Conservation (phyloP, 2,888 invertebrate genomes). For the Elaeidobius kamerunicus region DNA sequence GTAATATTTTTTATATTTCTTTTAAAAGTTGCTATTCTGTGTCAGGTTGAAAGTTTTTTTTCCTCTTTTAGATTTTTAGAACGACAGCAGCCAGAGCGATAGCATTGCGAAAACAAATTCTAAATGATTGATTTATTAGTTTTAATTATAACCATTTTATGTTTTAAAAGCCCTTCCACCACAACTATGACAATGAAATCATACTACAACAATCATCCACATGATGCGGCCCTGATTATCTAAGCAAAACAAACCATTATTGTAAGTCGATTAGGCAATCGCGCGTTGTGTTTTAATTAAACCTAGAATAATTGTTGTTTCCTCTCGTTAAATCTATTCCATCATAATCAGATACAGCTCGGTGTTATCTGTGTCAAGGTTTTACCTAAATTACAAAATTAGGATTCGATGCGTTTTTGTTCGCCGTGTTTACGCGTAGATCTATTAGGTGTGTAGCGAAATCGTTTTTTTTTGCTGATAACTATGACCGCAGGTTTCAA, state of each 20-base stretch:
- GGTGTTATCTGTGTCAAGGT: constrained; percentile 29
- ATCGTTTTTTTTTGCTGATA: constrained; percentile 2
- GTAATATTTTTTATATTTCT: too few relatives aligned
- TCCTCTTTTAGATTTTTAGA: too few relatives aligned
- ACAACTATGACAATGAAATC: too few relatives aligned
- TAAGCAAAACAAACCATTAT: not conserved
- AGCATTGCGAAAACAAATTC: too few relatives aligned
- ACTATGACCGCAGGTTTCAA: too few relatives aligned
- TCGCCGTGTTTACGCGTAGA: constrained; percentile 3
- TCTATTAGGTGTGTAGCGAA: constrained; percentile 15
- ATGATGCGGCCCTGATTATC: not conserved
- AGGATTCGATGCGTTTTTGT: constrained; percentile 26
- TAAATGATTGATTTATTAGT: too few relatives aligned
- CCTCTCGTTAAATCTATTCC: constrained; percentile 29
- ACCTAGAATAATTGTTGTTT: constrained; percentile 28
- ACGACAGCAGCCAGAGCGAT: too few relatives aligned
- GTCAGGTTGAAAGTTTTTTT: too few relatives aligned
- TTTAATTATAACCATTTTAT: too few relatives aligned
- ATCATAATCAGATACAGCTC: constrained; percentile 27
- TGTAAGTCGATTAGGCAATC: constrained; percentile 14
- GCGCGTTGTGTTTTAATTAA: constrained; percentile 26
- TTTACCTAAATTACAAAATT: constrained; percentile 31
- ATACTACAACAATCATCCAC: not conserved
- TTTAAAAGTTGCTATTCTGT: too few relatives aligned
- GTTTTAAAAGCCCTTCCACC: too few relatives aligned